Conservation (phyloP, 2,888 invertebrate genomes). For the Muscina levida region DNA sequence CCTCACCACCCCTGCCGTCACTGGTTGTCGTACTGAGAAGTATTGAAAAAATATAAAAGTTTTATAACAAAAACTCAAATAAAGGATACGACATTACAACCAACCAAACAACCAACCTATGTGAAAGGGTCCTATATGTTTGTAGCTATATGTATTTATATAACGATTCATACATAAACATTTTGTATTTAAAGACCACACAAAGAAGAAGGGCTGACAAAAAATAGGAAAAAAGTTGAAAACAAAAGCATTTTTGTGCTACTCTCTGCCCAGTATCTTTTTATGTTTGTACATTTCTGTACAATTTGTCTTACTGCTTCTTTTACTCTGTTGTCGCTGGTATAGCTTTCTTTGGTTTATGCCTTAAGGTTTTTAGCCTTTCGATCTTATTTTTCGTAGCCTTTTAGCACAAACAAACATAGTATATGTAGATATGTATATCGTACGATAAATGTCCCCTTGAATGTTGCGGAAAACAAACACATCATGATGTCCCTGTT, state of each 20-base stretch:
- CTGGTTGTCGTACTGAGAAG: slow-evolving; percentile 28
- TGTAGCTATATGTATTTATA: neutral
- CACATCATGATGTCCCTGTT: slow-evolving; percentile 38
- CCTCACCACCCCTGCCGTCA: too few species aligned
- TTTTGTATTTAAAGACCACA: neutral
- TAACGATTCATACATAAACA: slow-evolving; percentile 17
- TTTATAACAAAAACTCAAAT: slow-evolving; percentile 52
- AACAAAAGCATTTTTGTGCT: slow-evolving; percentile 39
- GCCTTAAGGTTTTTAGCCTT: slow-evolving; percentile 48
- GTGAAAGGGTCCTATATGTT: too few species aligned
- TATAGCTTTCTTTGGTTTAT: slow-evolving; percentile 5
- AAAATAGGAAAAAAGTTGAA: slow-evolving; percentile 53
- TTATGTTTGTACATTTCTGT: slow-evolving; percentile 39
- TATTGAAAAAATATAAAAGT: slow-evolving; percentile 65
- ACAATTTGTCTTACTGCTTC: slow-evolving; percentile 19
- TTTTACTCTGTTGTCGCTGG: too few species aligned
- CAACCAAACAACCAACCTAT: too few species aligned
- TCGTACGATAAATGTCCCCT: slow-evolving; percentile 9
- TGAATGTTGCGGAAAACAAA: slow-evolving; percentile 32
- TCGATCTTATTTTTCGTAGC: slow-evolving; percentile 38
- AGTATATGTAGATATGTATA: neutral
- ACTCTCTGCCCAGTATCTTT: neutral
- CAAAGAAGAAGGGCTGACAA: slow-evolving; percentile 45
- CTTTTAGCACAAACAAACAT: neutral
- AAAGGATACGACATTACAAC: slow-evolving; percentile 13